phyloP scores from a whole-genome alignment of 2,113 vertebrate species.

The Bos indicus region DNA sequence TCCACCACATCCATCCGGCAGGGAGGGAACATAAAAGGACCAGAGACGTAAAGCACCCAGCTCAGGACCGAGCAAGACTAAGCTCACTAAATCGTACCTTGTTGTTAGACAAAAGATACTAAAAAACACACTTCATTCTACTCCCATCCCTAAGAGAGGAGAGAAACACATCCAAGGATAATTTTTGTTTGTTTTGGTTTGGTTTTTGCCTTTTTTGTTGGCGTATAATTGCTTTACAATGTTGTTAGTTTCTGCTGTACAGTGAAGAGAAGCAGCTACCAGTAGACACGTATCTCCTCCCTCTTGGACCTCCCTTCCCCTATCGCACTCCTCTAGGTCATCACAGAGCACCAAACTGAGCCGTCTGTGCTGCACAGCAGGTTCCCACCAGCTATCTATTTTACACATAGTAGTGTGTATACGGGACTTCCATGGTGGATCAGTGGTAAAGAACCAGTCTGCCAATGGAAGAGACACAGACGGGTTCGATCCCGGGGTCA shows the following conservation, averaged over 20 bases:
- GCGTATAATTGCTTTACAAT: background rate
- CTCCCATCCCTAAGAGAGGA: background rate
- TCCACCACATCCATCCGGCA: no score
- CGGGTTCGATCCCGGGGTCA: accelerated
- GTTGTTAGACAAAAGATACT: background rate
- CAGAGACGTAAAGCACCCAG: background rate
- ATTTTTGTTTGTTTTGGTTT: background rate
- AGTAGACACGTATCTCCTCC: background rate
- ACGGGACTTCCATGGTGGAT: background rate
- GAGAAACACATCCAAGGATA: background rate
- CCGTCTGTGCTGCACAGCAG: background rate
- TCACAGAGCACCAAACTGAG: background rate
- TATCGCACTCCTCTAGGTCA: background rate
- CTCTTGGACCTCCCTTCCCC: background rate
- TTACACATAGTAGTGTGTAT: background rate
- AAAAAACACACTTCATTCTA: background rate
- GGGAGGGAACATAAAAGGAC: background rate
- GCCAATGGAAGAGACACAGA: background rate
- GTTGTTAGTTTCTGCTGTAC: background rate
- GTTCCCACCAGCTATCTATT: background rate
- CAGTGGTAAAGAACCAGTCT: background rate
- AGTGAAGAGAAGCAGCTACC: background rate
- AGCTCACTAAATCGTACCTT: background rate
- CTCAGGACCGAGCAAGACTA: background rate
- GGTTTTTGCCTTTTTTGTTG: background rate